These are phyloP conservation scores for Agonopterix subpropinquella DNA, from an alignment of 2,888 invertebrate genomes.

Conservation along the genomic window DNA sequence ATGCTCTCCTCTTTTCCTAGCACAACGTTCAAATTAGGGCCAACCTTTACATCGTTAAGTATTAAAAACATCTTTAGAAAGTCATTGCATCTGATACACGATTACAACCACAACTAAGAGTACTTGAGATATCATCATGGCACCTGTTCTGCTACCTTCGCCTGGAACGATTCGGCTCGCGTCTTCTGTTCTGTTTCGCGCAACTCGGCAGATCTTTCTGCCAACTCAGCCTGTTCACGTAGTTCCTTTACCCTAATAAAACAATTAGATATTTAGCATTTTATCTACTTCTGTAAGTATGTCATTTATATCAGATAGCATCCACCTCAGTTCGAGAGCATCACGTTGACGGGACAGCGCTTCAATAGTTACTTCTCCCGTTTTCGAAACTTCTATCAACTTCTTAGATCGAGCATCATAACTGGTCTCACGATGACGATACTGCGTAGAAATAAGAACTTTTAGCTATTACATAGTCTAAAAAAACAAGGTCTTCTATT, in stretches of 20 bases:
- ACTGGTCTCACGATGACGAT: slow-evolving; percentile 53
- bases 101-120: slow-evolving; percentile 1
- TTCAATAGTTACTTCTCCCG: slow-evolving; percentile 59
- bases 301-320: background rate
- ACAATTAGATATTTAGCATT: background rate
- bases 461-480: too few relatives aligned
- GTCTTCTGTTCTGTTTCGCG: slow-evolving; percentile 31
- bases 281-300: background rate
- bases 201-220: slow-evolving; percentile 28
- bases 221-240: slow-evolving; percentile 39
- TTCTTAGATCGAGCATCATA: slow-evolving; percentile 58
- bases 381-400: slow-evolving; percentile 56
- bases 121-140: slow-evolving; percentile 19
- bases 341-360: slow-evolving; percentile 55
- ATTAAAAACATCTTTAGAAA: background rate
- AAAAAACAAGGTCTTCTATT: too few relatives aligned
- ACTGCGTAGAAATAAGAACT: slow-evolving; percentile 25
- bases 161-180: slow-evolving; percentile 41
- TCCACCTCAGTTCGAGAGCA: slow-evolving; percentile 58
- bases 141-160: slow-evolving; percentile 61
- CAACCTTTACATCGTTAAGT: slow-evolving; percentile 3
- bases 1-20: slow-evolving; percentile 39
- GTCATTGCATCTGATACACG: background rate
- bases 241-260: slow-evolving; percentile 55
- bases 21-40: slow-evolving; percentile 5